phyloP scores from a whole-genome alignment of 2,888 invertebrate species.

The Phragmatobia fuliginosa region DNA sequence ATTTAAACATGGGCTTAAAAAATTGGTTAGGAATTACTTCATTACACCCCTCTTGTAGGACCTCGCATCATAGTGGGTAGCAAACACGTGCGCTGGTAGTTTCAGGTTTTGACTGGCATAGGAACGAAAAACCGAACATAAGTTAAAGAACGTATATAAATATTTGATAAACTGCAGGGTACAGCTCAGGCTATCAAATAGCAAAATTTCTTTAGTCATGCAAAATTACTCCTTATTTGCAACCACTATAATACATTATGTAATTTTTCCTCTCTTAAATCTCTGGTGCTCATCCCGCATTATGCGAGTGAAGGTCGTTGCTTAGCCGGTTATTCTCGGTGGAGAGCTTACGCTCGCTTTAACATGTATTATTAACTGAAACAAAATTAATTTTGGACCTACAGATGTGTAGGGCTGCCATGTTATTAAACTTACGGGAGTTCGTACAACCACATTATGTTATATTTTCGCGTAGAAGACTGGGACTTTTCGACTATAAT shows the following conservation, averaged over 20 bases:
- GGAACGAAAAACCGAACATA: too few species aligned
- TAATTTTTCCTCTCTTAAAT: not conserved
- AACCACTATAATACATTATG: not conserved
- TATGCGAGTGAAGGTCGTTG: constrained; percentile 12
- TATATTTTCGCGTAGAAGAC: not conserved
- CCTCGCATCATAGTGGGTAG: too few species aligned
- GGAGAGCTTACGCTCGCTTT: constrained; percentile 19
- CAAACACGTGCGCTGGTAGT: too few species aligned
- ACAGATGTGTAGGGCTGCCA: not conserved
- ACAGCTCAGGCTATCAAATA: too few species aligned
- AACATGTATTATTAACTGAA: constrained; percentile 20
- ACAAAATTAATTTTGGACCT: constrained; percentile 21
- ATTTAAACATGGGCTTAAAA: too few species aligned
- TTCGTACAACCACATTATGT: not conserved
- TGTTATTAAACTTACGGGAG: not conserved
- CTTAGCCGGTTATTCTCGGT: constrained; percentile 13
- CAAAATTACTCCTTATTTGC: not conserved
- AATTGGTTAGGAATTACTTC: too few species aligned
- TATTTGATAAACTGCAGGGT: too few species aligned
- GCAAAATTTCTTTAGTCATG: not conserved
- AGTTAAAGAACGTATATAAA: too few species aligned
- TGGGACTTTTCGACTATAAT: not conserved
- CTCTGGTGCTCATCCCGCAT: constrained; percentile 1
- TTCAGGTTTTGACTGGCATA: too few species aligned
- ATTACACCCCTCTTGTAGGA: too few species aligned